Evolutionary conservation across 2,888 invertebrate species (phyloP).

Genomic region (Mayetiola destructor): DNA sequence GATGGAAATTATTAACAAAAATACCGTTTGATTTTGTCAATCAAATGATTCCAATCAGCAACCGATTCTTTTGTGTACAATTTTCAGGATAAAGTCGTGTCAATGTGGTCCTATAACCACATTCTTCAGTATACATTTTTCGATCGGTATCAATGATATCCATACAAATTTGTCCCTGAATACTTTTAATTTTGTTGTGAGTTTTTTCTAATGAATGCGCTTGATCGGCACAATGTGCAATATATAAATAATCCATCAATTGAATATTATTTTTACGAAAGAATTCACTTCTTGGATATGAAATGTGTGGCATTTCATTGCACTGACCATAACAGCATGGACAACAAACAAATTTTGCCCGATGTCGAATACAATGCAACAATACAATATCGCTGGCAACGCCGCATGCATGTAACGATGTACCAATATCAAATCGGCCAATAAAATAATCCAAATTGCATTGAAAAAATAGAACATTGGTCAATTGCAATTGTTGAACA

Average conservation of each 20-base stretch:
- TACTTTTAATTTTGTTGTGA: conserved; percentile 27
- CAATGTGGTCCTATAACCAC: conserved; percentile 58
- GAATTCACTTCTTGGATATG: conserved; percentile 64
- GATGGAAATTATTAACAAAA: too few species aligned
- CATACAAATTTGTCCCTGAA: conserved; percentile 79
- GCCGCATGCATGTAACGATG: conserved; percentile 86
- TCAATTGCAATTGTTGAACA: conserved; percentile 48
- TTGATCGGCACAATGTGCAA: conserved; percentile 87
- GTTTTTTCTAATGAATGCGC: conserved; percentile 48
- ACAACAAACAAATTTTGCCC: conserved; percentile 74
- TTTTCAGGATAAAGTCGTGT: conserved; percentile 61
- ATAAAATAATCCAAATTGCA: conserved; percentile 83
- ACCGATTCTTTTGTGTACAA: conserved; percentile 77
- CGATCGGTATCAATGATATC: conserved; percentile 77
- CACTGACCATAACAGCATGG: conserved; percentile 92
- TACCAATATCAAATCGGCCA: conserved; percentile 69
- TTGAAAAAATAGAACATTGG: conserved; percentile 67
- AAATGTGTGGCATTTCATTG: conserved; percentile 61
- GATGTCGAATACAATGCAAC: conserved; percentile 58
- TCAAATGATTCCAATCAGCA: conserved; percentile 26
- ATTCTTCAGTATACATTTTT: conserved; percentile 55
- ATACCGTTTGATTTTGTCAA: too few species aligned
- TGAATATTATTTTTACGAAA: conserved; percentile 34
- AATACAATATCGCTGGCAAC: conserved; percentile 87
- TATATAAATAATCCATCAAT: conserved; percentile 53